Conservation (phyloP, 2,113 vertebrate species). For the Semnopithecus entellus region DNA sequence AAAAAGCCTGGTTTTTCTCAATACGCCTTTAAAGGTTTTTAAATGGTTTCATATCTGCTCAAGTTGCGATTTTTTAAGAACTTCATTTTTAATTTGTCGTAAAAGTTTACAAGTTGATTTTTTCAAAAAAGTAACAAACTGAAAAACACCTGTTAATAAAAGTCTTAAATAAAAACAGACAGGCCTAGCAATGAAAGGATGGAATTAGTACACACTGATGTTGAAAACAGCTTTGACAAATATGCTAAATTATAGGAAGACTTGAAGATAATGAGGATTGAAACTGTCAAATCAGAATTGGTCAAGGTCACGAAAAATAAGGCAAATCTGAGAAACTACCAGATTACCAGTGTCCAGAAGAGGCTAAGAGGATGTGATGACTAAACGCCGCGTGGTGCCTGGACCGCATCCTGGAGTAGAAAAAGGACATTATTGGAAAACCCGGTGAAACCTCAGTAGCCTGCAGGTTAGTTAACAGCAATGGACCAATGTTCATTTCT, state of each 20-base stretch:
- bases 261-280: accelerated
- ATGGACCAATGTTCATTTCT: not conserved
- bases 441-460: accelerated
- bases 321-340: not conserved
- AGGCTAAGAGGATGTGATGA: not conserved
- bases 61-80: too few species aligned
- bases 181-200: not conserved
- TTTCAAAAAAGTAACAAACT: conserved; percentile 80
- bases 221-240: not conserved
- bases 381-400: not conserved
- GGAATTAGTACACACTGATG: not conserved
- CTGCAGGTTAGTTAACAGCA: not conserved
- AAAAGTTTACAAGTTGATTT: too few species aligned
- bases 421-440: accelerated
- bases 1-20: too few species aligned
- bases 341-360: not conserved
- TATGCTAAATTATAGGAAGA: not conserved
- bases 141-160: conserved; percentile 91
- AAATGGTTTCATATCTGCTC: too few species aligned
- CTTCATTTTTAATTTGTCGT: too few species aligned
- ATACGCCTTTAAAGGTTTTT: too few species aligned
- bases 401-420: not conserved
- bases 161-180: too few species aligned
- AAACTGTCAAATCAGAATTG: not conserved
- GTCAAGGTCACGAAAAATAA: not conserved